A percentile compares a stretch with the other conserved stretches of the same genome.
Conservation (phyloP, 2,797 vertebrate species). For the Malacoraja senta region DNA sequence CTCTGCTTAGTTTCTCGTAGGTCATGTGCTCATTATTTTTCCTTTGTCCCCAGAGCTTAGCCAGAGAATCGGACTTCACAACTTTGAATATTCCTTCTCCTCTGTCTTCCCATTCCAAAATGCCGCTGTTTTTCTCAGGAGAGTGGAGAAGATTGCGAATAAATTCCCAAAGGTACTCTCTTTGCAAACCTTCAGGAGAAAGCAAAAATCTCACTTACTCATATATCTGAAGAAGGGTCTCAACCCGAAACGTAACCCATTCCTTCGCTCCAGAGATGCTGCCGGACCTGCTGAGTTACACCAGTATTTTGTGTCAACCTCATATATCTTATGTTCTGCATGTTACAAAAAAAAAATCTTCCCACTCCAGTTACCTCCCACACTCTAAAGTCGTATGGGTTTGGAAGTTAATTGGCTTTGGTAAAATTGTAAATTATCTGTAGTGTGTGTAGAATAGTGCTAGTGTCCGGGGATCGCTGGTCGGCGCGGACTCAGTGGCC, state of each 20-base stretch:
- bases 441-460: no score
- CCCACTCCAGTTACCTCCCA: not conserved
- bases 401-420: no score
- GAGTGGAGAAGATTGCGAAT: slow-evolving; percentile 56
- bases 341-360: not conserved
- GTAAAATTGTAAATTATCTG: no score
- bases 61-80: slow-evolving; percentile 57
- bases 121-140: slow-evolving; percentile 53
- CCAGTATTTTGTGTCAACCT: no score
- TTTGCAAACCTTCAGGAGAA: slow-evolving; percentile 50
- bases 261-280: no score
- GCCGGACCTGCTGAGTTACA: no score
- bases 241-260: no score
- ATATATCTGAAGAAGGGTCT: no score
- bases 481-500: no score
- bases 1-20: slow-evolving; percentile 57
- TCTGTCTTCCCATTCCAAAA: slow-evolving; percentile 58
- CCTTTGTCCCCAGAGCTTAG: slow-evolving; percentile 57
- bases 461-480: no score
- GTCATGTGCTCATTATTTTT: slow-evolving; percentile 61
- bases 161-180: slow-evolving; percentile 59
- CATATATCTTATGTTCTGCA: not conserved
- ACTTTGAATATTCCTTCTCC: slow-evolving; percentile 55
- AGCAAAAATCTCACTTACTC: not conserved
- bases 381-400: no score